These are phyloP conservation scores for Cheilosia grossa DNA, from an alignment of 2,888 invertebrate genomes.

Conservation along the genomic window DNA sequence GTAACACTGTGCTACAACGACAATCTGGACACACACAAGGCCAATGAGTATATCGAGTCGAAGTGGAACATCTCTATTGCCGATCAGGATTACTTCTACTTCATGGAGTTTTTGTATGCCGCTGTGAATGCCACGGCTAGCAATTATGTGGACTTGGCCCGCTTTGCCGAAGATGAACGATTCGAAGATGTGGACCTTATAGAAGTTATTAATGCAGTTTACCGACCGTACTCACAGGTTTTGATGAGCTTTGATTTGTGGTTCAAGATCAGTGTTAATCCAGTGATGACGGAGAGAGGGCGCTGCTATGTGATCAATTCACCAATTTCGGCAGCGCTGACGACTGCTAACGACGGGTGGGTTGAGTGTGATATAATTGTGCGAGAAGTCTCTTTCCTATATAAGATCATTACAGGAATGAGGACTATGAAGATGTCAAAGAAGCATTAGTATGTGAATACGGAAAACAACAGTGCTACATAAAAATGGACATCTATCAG, in stretches of 20 bases:
- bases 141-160: slow-evolving; percentile 81
- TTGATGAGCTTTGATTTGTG: slow-evolving; percentile 77
- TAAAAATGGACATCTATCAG: slow-evolving; percentile 81
- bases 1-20: slow-evolving; percentile 82
- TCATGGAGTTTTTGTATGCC: slow-evolving; percentile 83
- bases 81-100: slow-evolving; percentile 83
- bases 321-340: slow-evolving; percentile 76
- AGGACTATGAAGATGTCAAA: slow-evolving; percentile 71
- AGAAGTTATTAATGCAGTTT: slow-evolving; percentile 79
- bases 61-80: slow-evolving; percentile 83
- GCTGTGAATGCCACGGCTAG: slow-evolving; percentile 84
- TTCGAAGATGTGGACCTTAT: slow-evolving; percentile 83
- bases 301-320: slow-evolving; percentile 87
- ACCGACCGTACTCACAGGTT: slow-evolving; percentile 79
- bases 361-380: background rate
- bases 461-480: slow-evolving; percentile 81
- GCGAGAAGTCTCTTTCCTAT: background rate
- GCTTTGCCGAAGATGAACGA: slow-evolving; percentile 82
- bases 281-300: slow-evolving; percentile 87
- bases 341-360: slow-evolving; percentile 73
- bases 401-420: slow-evolving; percentile 68
- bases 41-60: slow-evolving; percentile 79
- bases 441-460: slow-evolving; percentile 80
- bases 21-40: slow-evolving; percentile 80
- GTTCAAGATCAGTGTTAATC: slow-evolving; percentile 77